Evolutionary conservation across 1,140 invertebrate species (phyloP).

Genomic region (Microplitis demolitor): DNA sequence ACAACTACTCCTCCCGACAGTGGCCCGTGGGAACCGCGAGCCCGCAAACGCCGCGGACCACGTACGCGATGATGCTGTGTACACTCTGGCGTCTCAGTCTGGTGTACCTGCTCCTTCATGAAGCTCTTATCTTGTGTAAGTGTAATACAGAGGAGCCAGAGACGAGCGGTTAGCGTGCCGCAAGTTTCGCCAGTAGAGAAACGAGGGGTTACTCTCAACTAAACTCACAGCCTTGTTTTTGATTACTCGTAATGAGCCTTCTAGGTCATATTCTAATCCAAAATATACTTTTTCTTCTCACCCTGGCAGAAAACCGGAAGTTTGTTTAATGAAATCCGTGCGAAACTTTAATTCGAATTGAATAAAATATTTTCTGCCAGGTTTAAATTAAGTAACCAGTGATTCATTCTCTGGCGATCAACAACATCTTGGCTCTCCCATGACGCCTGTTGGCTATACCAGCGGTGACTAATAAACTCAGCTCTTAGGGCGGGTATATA

Average conservation of each 20-base stretch:
- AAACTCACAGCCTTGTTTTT: no score
- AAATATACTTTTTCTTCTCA: no score
- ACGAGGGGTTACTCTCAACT: no score
- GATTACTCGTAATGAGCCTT: no score
- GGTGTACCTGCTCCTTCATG: no score
- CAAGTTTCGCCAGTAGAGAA: background rate
- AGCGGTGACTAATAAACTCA: conserved; percentile 7
- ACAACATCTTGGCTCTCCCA: conserved; percentile 15
- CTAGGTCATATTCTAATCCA: no score
- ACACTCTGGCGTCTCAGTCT: background rate
- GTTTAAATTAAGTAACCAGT: background rate
- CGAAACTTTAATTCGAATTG: background rate
- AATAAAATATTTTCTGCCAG: background rate
- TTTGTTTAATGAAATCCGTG: background rate
- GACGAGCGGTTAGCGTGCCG: background rate
- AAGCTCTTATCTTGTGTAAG: background rate
- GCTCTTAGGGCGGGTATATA: conserved; percentile 13
- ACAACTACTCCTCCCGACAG: conserved; percentile 38
- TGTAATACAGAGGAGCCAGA: background rate
- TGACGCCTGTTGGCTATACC: conserved; percentile 5
- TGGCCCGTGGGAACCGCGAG: conserved; percentile 54
- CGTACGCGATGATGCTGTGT: conserved; percentile 31
- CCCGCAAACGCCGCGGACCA: conserved; percentile 43
- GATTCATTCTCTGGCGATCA: conserved; percentile 17
- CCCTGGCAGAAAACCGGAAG: background rate